Evolutionary conservation across 2,113 vertebrate species (phyloP).

Genomic region (Maccullochella peelii): DNA sequence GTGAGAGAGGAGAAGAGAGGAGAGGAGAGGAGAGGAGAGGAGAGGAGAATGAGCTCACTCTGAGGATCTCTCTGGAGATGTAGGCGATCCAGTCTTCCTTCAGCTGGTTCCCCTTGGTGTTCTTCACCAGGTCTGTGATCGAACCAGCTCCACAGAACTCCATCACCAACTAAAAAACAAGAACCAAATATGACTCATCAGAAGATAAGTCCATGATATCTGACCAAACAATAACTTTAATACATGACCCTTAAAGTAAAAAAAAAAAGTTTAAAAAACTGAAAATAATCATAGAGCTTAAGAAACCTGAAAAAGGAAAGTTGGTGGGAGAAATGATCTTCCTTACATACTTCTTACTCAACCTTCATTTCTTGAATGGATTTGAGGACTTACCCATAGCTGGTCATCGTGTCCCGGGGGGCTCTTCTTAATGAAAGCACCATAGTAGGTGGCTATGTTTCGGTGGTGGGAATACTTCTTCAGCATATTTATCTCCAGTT

Average conservation of each 20-base stretch:
- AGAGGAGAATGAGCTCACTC: conserved; percentile 66
- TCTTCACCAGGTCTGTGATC: conserved; percentile 85
- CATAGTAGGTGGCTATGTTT: conserved; percentile 85
- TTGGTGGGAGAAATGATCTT: neutral
- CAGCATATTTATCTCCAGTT: conserved; percentile 95
- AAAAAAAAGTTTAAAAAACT: no score
- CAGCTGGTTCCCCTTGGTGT: conserved; percentile 85
- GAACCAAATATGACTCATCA: neutral
- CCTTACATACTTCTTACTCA: neutral
- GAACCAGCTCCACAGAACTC: conserved; percentile 86
- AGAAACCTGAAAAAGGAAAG: neutral
- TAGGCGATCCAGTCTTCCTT: conserved; percentile 87
- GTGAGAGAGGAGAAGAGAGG: neutral
- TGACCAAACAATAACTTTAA: neutral
- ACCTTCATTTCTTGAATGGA: conserved; percentile 9
- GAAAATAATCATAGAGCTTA: neutral
- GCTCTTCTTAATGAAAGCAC: conserved; percentile 82
- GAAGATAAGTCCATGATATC: neutral
- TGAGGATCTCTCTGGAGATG: conserved; percentile 84
- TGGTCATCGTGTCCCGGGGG: conserved; percentile 84
- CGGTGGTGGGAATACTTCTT: conserved; percentile 96
- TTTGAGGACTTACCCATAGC: conserved; percentile 76
- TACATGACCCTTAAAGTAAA: neutral
- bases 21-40: no score
- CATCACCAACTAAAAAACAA: conserved; percentile 81